These are phyloP conservation scores for Montifringilla adamsi DNA, from an alignment of 2,113 vertebrate genomes.

Conservation along the genomic window DNA sequence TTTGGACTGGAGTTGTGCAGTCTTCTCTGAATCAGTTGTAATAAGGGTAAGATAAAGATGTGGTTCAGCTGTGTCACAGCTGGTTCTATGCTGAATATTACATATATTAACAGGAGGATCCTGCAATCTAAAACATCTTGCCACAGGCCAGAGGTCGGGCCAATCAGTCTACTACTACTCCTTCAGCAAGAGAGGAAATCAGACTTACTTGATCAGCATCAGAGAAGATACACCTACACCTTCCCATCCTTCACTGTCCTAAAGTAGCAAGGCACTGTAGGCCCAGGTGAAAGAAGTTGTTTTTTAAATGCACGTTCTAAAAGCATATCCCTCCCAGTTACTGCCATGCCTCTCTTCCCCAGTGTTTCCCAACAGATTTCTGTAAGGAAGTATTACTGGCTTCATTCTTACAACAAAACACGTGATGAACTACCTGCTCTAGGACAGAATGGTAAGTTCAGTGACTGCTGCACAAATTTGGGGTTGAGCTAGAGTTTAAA, in stretches of 20 bases:
- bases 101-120: background rate
- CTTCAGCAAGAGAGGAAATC: background rate
- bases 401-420: background rate
- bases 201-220: background rate
- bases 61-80: background rate
- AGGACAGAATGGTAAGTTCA: background rate
- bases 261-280: background rate
- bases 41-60: background rate
- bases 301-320: background rate
- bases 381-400: background rate
- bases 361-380: background rate
- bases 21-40: background rate
- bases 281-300: background rate
- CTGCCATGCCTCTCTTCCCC: background rate
- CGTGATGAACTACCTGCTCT: background rate
- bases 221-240: background rate
- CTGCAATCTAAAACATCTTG: background rate
- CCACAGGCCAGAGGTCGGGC: background rate
- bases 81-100: background rate
- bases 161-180: background rate
- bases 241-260: background rate
- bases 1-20: background rate
- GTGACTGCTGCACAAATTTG: background rate
- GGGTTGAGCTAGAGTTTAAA: background rate
- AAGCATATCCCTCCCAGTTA: background rate